Evolutionary conservation across 2,797 vertebrate species (phyloP), one percentile per base, ranked within the genome.

Genomic region (Ptychobarbus kaznakovi): DNA sequence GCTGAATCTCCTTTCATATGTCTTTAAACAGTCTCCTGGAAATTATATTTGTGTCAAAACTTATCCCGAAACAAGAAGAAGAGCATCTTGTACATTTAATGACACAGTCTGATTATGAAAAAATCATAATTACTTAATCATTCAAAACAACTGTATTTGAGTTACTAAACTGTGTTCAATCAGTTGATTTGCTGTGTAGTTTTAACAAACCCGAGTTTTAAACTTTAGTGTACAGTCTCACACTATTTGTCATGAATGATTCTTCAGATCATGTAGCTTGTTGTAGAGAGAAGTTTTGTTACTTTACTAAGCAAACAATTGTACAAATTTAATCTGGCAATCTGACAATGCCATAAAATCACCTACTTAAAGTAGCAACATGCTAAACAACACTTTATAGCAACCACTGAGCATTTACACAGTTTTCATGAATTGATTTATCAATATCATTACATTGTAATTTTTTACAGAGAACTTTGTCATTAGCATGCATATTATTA

Each of bases 21-120:
- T 46, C 63, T 68, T 66, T 65, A 66, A 80, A 66, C 15, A 61
- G 35, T 78, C 53, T 25, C 42, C 16, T 32, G 58, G 35, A 58
- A 58, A 58, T 56, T n/a, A 58, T 38, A 63, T 61, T 77, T 9
- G 7, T 58, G 18, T 9, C 35, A 28, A 61, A 78, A 65, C 40
- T 40, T 25, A 51, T 51, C 1, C 9, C 15, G 12, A n/a, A 56
- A 22, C 32, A 32, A 66, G 13, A 2, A 2, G 15, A 49, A 51
- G 5, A 16, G 3, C 38, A 78, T 61, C 8, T 1, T 13, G 16
- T 66, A 28, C 32, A 58, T 38, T 4, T 11, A 25, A 42, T 63
- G 13, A 74, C 38, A 11, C 10, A 42, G 22, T n/a, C 22, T 13
- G 16, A 35, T 35, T 80, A 44, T 49, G 8, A 46, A 63, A 22